These are phyloP conservation scores for Clamator glandarius DNA, from an alignment of 2,797 vertebrate genomes.

Conservation along the genomic window DNA sequence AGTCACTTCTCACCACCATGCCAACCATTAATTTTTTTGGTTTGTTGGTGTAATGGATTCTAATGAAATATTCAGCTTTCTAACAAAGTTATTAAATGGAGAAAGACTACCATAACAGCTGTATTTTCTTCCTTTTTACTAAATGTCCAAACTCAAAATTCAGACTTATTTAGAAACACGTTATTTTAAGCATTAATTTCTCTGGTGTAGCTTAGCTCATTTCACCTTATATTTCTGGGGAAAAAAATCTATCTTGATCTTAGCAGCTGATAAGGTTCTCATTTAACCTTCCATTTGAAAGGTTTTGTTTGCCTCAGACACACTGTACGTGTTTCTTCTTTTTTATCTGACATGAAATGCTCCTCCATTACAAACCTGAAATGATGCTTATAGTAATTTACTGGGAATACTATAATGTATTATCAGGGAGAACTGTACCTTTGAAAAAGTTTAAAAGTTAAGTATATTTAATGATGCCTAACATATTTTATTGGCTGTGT, in stretches of 20 bases:
- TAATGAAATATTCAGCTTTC: constrained; percentile 73
- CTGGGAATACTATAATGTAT: constrained; percentile 69
- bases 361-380: constrained; percentile 59
- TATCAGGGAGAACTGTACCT: constrained; percentile 78
- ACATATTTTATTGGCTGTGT: constrained; percentile 86
- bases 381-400: constrained; percentile 67
- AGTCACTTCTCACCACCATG: constrained; percentile 53
- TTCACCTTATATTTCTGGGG: not conserved
- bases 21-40: constrained; percentile 70
- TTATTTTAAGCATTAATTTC: constrained; percentile 31
- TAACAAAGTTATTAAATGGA: constrained; percentile 70
- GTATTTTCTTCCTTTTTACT: constrained; percentile 22
- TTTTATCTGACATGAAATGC: constrained; percentile 46
- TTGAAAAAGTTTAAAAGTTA: constrained; percentile 88
- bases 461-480: constrained; percentile 88
- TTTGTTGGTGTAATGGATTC: constrained; percentile 52
- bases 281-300: constrained; percentile 59
- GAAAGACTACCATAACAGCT: constrained; percentile 44
- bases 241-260: constrained; percentile 26
- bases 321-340: not conserved
- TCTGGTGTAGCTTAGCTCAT: constrained; percentile 18
- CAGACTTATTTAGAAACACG: not conserved
- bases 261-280: constrained; percentile 38
- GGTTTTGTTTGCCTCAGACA: constrained; percentile 34
- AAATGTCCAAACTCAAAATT: constrained; percentile 39